A percentile compares a stretch with the other conserved stretches of the same genome.
Evolutionary conservation across 2,113 vertebrate genomes (phyloP).

Genomic region (Elgaria multicarinata): DNA sequence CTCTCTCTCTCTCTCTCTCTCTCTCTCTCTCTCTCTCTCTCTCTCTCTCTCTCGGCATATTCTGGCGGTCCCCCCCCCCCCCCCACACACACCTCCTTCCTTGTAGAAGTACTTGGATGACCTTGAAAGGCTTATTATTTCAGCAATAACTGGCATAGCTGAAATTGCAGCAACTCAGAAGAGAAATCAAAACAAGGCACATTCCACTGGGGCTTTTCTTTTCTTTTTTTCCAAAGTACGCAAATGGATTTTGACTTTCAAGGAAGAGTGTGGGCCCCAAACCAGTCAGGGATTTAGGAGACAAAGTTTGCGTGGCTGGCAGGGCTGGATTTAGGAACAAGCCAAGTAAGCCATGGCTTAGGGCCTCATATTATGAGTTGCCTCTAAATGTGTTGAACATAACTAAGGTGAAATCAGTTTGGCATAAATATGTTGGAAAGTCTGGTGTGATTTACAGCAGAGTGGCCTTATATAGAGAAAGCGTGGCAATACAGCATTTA

Average conservation of each 20-base stretch:
- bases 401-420: no score
- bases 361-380: no score
- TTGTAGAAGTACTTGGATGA: conserved; percentile 19
- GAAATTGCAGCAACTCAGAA: conserved; percentile 10
- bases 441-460: no score
- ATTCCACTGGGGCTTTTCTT: not conserved
- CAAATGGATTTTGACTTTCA: conserved; percentile 14
- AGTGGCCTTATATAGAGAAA: no score
- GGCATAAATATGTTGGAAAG: no score
- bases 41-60: not conserved
- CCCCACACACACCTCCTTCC: no score
- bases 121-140: conserved; percentile 47
- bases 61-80: not conserved
- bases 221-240: not conserved
- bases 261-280: not conserved
- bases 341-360: no score
- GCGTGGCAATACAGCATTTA: no score
- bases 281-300: not conserved
- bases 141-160: conserved; percentile 33
- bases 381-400: no score
- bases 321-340: no score
- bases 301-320: not conserved
- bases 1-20: not conserved
- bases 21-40: not conserved
- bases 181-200: conserved; percentile 28